phyloP scores from a whole-genome alignment of 2,797 vertebrate species.

The Galagoides demidoff region DNA sequence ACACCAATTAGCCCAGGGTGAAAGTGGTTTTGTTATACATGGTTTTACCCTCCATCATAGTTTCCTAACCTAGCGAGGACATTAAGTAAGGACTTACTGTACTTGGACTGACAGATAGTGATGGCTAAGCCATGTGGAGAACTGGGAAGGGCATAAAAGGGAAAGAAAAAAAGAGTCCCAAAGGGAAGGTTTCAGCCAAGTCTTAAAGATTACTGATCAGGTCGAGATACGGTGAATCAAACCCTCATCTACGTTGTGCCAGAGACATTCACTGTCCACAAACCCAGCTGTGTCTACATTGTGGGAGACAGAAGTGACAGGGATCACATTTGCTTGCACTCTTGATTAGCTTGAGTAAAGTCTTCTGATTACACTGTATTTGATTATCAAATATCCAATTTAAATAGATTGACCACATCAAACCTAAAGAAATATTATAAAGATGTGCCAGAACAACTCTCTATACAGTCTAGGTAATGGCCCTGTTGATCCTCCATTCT shows the following conservation, averaged over 20 bases:
- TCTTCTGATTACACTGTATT: neutral
- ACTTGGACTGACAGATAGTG: neutral
- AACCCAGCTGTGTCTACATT: neutral
- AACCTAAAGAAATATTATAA: neutral
- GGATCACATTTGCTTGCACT: neutral
- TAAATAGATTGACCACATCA: neutral
- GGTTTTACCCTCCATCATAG: neutral
- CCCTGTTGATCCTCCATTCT: rapidly evolving
- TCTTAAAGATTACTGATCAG: neutral
- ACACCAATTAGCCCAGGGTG: neutral
- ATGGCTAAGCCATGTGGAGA: neutral
- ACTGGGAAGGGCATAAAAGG: neutral
- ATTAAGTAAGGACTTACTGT: neutral
- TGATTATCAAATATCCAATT: neutral
- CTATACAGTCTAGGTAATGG: neutral
- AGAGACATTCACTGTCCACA: neutral
- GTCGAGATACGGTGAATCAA: neutral
- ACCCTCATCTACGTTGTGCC: neutral
- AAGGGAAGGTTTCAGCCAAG: neutral
- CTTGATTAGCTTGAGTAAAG: neutral
- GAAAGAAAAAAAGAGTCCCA: neutral
- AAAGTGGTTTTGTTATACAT: neutral
- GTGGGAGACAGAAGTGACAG: neutral
- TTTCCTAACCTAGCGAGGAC: neutral
- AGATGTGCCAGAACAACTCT: neutral